phyloP scores from a whole-genome alignment of 2,113 vertebrate species.

The Cygnus buccinator region DNA sequence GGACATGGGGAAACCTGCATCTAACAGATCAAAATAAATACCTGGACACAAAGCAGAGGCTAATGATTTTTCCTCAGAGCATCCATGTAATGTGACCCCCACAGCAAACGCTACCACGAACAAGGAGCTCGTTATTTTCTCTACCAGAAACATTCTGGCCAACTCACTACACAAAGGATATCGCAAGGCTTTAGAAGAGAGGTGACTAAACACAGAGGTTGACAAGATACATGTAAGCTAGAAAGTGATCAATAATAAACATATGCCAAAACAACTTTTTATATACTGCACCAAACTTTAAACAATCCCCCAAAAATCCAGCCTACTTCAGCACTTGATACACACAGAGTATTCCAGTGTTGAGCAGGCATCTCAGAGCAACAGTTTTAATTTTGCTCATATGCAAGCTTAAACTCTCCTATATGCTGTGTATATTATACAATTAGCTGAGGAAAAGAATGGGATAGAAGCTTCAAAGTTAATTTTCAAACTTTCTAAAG shows the following conservation, averaged over 20 bases:
- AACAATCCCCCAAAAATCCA: background rate
- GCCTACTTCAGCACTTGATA: background rate
- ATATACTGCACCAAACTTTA: background rate
- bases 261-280: background rate
- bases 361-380: background rate
- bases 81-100: background rate
- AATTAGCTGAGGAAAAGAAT: background rate
- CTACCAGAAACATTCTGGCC: background rate
- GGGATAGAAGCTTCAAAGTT: background rate
- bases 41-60: background rate
- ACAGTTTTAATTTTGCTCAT: background rate
- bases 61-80: background rate
- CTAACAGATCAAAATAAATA: background rate
- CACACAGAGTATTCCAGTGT: background rate
- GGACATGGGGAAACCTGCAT: background rate
- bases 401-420: background rate
- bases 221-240: background rate
- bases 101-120: accelerated
- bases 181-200: background rate
- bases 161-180: background rate
- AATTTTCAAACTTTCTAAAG: background rate
- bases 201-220: background rate
- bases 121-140: background rate
- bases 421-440: background rate
- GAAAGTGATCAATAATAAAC: background rate